These are phyloP conservation scores for Meloidogyne chitwoodi DNA, from an alignment of 1,140 invertebrate species.

Conservation along the genomic window DNA sequence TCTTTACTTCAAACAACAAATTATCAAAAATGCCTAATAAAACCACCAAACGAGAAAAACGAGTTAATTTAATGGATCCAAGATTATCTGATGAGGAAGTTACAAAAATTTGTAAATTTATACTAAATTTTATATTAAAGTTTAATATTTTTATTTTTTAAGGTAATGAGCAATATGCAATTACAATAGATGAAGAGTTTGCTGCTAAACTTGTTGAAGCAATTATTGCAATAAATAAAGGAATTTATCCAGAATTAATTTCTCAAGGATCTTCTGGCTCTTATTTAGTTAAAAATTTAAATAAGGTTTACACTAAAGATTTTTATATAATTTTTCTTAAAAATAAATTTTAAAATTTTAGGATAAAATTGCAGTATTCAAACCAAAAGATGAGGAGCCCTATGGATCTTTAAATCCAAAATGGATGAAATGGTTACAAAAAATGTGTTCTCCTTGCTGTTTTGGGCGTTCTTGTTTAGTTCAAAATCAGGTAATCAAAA, in stretches of 20 bases:
- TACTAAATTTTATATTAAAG: too few species aligned
- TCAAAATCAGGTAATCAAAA: conserved; percentile 75
- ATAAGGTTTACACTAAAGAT: conserved; percentile 65
- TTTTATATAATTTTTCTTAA: conserved; percentile 16
- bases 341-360: conserved; percentile 61
- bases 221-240: conserved; percentile 83
- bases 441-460: conserved; percentile 93
- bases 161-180: conserved; percentile 48
- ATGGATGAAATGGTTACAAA: conserved; percentile 99
- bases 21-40: background rate
- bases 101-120: background rate
- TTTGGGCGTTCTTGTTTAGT: conserved; percentile 96
- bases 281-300: conserved; percentile 93
- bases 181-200: conserved; percentile 68
- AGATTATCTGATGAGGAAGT: background rate
- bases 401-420: conserved; percentile 97
- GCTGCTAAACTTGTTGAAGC: conserved; percentile 81
- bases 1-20: too few species aligned
- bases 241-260: conserved; percentile 87
- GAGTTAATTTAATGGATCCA: background rate
- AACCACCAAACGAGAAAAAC: background rate
- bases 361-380: conserved; percentile 94
- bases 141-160: background rate
- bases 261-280: conserved; percentile 93
- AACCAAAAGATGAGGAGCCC: conserved; percentile 98